These are phyloP conservation scores for Caenorhabditis sp. DNA, from an alignment of 2,888 invertebrate genomes.

Conservation along the genomic window DNA sequence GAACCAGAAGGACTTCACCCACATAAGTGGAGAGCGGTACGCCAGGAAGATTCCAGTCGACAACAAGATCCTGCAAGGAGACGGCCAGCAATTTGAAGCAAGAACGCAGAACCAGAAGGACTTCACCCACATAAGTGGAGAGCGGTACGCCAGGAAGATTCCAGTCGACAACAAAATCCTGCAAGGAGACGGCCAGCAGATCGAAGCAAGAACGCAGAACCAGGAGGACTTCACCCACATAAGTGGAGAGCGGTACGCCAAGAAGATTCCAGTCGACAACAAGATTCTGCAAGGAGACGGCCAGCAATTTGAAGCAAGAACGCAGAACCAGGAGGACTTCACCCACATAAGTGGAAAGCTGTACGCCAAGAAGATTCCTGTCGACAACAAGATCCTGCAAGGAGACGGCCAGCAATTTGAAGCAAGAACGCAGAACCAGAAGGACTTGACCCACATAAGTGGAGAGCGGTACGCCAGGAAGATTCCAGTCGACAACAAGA, in stretches of 20 bases:
- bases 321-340: slow-evolving; percentile 36
- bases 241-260: slow-evolving; percentile 18
- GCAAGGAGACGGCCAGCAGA: slow-evolving; percentile 18
- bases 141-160: slow-evolving; percentile 12
- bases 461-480: too few species aligned
- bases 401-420: slow-evolving; percentile 40
- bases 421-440: slow-evolving; percentile 33
- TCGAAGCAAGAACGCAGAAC: slow-evolving; percentile 20
- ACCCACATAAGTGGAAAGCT: background rate
- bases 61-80: slow-evolving; percentile 38
- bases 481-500: background rate
- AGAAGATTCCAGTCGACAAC: slow-evolving; percentile 50
- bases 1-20: slow-evolving; percentile 43
- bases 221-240: slow-evolving; percentile 35
- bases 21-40: slow-evolving; percentile 31
- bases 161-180: slow-evolving; percentile 42
- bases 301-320: background rate
- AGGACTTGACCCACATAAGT: too few species aligned
- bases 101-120: slow-evolving; percentile 31
- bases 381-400: slow-evolving; percentile 60
- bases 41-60: slow-evolving; percentile 27
- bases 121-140: slow-evolving; percentile 20
- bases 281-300: slow-evolving; percentile 52
- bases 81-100: slow-evolving; percentile 14
- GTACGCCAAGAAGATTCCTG: slow-evolving; percentile 38